Evolutionary conservation across 2,888 invertebrate species (phyloP).

Genomic region (Neuroscelio doddi): DNA sequence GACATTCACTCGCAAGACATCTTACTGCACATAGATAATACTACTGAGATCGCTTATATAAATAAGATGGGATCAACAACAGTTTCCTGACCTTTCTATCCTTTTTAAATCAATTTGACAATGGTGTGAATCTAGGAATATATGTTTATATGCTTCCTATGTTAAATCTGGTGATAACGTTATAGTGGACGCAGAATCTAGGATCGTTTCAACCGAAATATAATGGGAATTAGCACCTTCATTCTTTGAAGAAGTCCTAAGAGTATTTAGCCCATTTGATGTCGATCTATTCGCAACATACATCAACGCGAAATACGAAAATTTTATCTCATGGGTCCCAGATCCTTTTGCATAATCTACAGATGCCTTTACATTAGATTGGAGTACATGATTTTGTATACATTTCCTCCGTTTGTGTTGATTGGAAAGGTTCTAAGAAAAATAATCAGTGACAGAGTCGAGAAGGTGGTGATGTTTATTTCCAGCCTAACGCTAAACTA

Average conservation of each 20-base stretch:
- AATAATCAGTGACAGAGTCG: constrained; percentile 20
- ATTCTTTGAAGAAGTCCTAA: constrained; percentile 1
- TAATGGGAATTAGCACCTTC: constrained; percentile 12
- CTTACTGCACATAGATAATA: constrained; percentile 19
- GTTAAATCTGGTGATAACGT: constrained; percentile 24
- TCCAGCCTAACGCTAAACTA: constrained; percentile 45
- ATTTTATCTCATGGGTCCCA: constrained; percentile 40
- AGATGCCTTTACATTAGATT: constrained; percentile 45
- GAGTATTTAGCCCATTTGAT: constrained; percentile 16
- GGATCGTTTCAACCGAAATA: constrained; percentile 12
- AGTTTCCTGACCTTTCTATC: constrained; percentile 1
- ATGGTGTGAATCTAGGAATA: constrained; percentile 15
- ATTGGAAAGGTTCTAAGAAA: constrained; percentile 39
- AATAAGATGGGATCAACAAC: constrained; percentile 29
- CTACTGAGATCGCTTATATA: constrained; percentile 24
- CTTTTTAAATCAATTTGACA: constrained; percentile 26
- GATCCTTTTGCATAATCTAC: constrained; percentile 34
- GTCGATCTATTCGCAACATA: constrained; percentile 46
- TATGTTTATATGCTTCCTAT: constrained; percentile 26
- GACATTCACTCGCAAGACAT: constrained; percentile 4
- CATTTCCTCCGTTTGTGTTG: constrained; percentile 46
- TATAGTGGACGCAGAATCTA: constrained; percentile 21
- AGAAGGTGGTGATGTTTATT: constrained; percentile 40
- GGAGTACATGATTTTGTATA: constrained; percentile 31
- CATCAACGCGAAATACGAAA: constrained; percentile 42